phyloP scores from a whole-genome alignment of 2,797 vertebrate genomes.

The Crocodylus rhombifer region DNA sequence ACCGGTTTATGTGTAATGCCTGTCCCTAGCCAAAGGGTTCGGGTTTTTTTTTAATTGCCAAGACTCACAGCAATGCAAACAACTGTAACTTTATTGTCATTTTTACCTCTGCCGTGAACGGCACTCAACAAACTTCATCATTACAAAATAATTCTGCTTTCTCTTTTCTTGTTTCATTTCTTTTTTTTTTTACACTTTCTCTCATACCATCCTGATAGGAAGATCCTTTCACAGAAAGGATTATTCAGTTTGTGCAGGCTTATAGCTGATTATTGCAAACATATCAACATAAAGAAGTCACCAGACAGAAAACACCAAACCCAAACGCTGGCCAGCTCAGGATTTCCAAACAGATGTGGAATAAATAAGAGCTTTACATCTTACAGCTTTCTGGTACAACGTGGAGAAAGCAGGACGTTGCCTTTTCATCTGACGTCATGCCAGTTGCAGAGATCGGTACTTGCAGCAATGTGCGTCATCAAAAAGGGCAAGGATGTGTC shows the following conservation, averaged over 20 bases:
- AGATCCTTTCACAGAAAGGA: slow-evolving; percentile 99
- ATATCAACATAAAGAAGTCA: neutral
- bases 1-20: too few relatives aligned
- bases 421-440: neutral
- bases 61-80: slow-evolving; percentile 76
- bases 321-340: slow-evolving; percentile 8
- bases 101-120: slow-evolving; percentile 87
- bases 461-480: neutral
- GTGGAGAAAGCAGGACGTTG: slow-evolving; percentile 25
- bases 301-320: neutral
- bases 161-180: slow-evolving; percentile 26
- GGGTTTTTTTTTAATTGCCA: fast-evolving
- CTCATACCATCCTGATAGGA: slow-evolving; percentile 73
- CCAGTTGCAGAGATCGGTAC: neutral
- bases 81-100: slow-evolving; percentile 91
- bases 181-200: neutral
- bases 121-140: slow-evolving; percentile 87
- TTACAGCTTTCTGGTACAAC: slow-evolving; percentile 19
- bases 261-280: slow-evolving; percentile 49
- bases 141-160: slow-evolving; percentile 80
- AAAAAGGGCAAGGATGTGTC: slow-evolving; percentile 20
- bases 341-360: slow-evolving; percentile 32
- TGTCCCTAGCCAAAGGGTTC: too few relatives aligned
- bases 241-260: slow-evolving; percentile 76
- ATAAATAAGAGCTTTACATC: slow-evolving; percentile 65